Evolutionary conservation across 2,113 vertebrate genomes (phyloP).

Genomic region (Orycteropus afer): DNA sequence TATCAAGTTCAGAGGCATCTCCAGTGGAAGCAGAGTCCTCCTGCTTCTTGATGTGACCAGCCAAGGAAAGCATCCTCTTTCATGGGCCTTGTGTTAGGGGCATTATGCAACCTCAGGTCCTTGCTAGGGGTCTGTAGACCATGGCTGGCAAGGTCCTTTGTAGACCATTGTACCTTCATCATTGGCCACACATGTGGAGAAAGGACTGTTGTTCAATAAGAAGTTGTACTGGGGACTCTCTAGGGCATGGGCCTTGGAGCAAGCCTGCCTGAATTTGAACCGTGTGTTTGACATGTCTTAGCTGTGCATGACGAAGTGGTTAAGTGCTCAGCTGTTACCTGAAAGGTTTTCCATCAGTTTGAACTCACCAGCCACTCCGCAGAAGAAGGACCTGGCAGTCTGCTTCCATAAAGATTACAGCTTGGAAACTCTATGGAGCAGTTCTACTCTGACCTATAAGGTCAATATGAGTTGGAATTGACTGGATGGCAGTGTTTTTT

Average conservation of each 20-base stretch:
- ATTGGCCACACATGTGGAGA: not conserved
- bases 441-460: no score
- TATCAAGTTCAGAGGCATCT: not conserved
- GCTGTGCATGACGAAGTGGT: not conserved
- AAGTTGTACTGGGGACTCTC: accelerated
- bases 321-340: not conserved
- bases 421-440: no score
- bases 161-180: accelerated
- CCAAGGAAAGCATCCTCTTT: no score
- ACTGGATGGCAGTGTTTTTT: no score
- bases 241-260: accelerated
- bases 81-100: not conserved
- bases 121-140: not conserved
- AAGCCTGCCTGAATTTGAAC: not conserved
- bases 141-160: not conserved
- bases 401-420: no score
- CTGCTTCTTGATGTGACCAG: not conserved
- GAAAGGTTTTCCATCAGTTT: not conserved
- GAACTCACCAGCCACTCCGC: not conserved
- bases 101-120: no score
- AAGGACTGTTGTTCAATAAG: accelerated
- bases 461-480: no score
- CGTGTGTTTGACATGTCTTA: accelerated
- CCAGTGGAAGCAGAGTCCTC: not conserved
- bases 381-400: no score